A percentile compares a stretch with the other conserved stretches of the same genome.
phyloP scores from a whole-genome alignment of 30 jellyfish, hydroid and myxozoan species.

The Clytia hemisphaerica region DNA sequence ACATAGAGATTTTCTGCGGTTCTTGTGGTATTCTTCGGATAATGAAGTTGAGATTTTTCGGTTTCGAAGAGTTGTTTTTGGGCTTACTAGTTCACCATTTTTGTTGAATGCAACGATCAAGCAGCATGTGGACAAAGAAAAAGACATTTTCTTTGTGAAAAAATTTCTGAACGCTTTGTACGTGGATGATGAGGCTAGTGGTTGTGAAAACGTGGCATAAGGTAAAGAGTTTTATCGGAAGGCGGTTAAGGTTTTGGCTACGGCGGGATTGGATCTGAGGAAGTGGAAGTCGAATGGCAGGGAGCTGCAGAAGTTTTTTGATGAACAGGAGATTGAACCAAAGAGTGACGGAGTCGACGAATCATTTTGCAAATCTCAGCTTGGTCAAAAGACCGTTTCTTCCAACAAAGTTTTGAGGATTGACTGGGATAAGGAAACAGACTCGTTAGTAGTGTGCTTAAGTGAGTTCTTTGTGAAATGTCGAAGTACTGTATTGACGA shows the following conservation, averaged over 20 bases:
- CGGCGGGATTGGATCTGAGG: conserved; percentile 47
- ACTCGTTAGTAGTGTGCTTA: conserved; percentile 16
- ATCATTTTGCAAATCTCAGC: too few relatives aligned
- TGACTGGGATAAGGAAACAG: not conserved
- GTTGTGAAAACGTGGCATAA: too few relatives aligned
- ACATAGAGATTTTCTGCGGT: conserved; percentile 38
- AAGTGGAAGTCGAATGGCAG: conserved; percentile 42
- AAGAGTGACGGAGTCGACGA: too few relatives aligned
- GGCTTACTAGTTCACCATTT: conserved; percentile 33
- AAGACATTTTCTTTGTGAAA: too few relatives aligned
- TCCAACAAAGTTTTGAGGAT: conserved; percentile 38
- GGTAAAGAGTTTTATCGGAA: not conserved
- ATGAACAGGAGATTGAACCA: not conserved
- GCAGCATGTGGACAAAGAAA: conserved; percentile 13
- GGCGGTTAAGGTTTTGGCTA: not conserved
- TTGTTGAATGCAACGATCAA: conserved; percentile 21
- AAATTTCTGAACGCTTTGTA: too few relatives aligned
- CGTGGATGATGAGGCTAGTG: too few relatives aligned
- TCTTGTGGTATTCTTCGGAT: conserved; percentile 24
- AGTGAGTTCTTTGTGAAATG: conserved; percentile 19
- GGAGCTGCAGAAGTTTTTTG: conserved; percentile 3
- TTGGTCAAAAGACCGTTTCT: too few relatives aligned
- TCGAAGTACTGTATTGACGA: conserved; percentile 32
- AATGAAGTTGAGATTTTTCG: not conserved
- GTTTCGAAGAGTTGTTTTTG: conserved; percentile 32